Evolutionary conservation across 2,888 invertebrate genomes (phyloP).

Genomic region (Byasa hedistus): DNA sequence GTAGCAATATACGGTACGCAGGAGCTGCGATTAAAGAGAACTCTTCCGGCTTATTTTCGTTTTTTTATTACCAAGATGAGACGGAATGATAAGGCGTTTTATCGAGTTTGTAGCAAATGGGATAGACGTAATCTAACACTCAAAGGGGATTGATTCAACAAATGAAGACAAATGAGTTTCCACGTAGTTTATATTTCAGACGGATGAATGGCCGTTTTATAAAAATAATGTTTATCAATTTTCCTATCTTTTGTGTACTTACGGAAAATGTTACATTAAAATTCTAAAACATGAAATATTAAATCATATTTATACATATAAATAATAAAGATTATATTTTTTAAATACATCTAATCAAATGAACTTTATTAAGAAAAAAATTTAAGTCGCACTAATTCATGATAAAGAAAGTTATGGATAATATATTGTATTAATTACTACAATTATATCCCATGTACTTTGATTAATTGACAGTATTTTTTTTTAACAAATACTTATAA

Average conservation of each 20-base stretch:
- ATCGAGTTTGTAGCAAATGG: slow-evolving; percentile 26
- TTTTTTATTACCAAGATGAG: slow-evolving; percentile 24
- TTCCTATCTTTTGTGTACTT: neutral
- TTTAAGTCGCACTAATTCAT: too few species aligned
- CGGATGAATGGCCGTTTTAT: neutral
- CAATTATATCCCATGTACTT: too few species aligned
- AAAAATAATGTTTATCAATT: neutral
- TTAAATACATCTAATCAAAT: too few species aligned
- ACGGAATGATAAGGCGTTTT: slow-evolving; percentile 25
- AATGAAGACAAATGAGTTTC: slow-evolving; percentile 29
- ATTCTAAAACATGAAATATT: neutral
- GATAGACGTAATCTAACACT: slow-evolving; percentile 29
- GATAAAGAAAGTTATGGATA: too few species aligned
- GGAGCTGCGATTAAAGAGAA: slow-evolving; percentile 17
- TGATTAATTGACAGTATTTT: too few species aligned
- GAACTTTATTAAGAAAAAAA: too few species aligned
- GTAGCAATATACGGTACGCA: slow-evolving; percentile 7
- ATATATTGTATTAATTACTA: too few species aligned
- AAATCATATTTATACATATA: too few species aligned
- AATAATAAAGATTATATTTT: too few species aligned
- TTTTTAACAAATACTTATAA: too few species aligned
- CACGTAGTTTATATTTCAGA: slow-evolving; percentile 11
- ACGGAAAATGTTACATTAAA: neutral
- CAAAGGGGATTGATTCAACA: slow-evolving; percentile 27
- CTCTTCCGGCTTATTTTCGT: slow-evolving; percentile 17